Evolutionary conservation across 2,888 invertebrate species (phyloP).

Genomic region (Plusia festucae): DNA sequence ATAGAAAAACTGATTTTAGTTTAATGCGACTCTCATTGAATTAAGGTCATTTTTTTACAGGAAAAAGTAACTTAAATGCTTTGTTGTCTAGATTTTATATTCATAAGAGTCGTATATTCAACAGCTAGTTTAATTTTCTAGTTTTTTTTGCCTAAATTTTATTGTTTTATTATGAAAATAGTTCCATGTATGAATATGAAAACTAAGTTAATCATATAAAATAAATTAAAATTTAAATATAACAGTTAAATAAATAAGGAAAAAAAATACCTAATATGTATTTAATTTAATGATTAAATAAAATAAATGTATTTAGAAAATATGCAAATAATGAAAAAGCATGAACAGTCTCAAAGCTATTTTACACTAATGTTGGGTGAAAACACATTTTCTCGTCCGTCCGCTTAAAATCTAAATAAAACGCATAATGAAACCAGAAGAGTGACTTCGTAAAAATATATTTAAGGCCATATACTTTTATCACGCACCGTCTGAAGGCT

Average conservation of each 20-base stretch:
- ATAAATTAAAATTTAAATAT: not conserved
- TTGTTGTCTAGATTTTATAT: conserved; percentile 14
- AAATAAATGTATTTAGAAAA: no score
- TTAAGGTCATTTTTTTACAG: conserved; percentile 50
- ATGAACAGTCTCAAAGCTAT: conserved; percentile 22
- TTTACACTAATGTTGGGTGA: conserved; percentile 43
- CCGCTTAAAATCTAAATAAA: conserved; percentile 59
- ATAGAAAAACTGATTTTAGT: conserved; percentile 55
- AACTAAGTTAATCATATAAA: not conserved
- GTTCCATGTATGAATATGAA: not conserved
- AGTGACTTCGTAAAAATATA: conserved; percentile 62
- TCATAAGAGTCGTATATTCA: conserved; percentile 10
- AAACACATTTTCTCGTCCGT: conserved; percentile 43
- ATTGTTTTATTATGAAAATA: not conserved
- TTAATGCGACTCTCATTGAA: conserved; percentile 38
- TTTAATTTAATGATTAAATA: not conserved
- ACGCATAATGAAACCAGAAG: conserved; percentile 59
- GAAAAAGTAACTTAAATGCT: conserved; percentile 13
- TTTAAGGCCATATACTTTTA: conserved; percentile 69
- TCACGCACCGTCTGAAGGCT: conserved; percentile 63
- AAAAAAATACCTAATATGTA: no score
- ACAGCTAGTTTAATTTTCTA: conserved; percentile 4
- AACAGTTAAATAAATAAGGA: no score
- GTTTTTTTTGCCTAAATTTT: not conserved
- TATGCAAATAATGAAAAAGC: conserved; percentile 24